Base-by-base conservation (phyloP, 2,888 invertebrate genomes). In the Chydorus sphaericus region DNA sequence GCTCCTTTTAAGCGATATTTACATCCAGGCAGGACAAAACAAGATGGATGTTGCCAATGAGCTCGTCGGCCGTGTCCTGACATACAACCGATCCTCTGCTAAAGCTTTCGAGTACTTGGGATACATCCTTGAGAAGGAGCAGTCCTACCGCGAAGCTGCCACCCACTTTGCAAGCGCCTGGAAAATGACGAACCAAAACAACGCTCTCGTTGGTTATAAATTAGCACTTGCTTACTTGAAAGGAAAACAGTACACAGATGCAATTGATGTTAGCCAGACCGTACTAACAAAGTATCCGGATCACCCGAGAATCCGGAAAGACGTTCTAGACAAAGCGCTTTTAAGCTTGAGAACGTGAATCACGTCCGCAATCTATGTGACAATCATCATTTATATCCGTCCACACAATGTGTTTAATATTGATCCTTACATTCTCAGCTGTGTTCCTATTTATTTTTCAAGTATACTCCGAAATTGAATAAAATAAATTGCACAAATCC, bases 221-320 rank as follows among this genome's bases (percentile, higher is more conserved):
- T 73, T 97, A 29, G 93, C 93, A 0, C 89, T 88, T 68, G 86
- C 88, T 62, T 83, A 86, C 64, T 79, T 96, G 71, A 97, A 96
- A 67, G 82, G 84, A 11, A 93, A 91, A 69, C 69, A 77, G 49
- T 84, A 83, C 69, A 89, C 92, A 0, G 90, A 93, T 64, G 92
- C 96, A 18, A 90, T 97, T 58, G 88, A 93, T 62, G 81, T 87
- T 0, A 89, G 90, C 61, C 83, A 91, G 61, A 80, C 86, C 65
- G 85, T 94, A 10, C 69, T 93, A 38, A 80, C 78, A 62, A 73
- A 78, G 28, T 85, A 83, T 68, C 89, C 93, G 0, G 88, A 91
- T 60, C 94, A 92, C 70, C 85, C 90, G 0, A 85, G 88, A 64
- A 85, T 97, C 50, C 82, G 80, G 61, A 93, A 91, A 67, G 96